phyloP scores from a whole-genome alignment of 1,140 invertebrate genomes.

The Pachyrhynchus sulphureomaculatus region DNA sequence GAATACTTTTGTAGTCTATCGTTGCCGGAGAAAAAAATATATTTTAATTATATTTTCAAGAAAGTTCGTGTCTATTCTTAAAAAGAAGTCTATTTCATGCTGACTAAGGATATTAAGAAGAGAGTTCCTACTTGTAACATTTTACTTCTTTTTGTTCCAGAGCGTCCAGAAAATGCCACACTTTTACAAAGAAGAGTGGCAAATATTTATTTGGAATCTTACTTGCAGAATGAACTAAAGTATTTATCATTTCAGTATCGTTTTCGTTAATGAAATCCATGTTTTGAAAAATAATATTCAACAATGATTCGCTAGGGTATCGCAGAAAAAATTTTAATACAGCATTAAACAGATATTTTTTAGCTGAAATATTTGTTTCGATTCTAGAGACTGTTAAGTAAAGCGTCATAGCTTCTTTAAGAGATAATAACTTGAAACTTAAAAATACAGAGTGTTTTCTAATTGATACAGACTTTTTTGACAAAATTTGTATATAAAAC shows the following conservation, averaged over 20 bases:
- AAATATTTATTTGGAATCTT: constrained; percentile 1
- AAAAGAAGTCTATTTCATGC: neutral
- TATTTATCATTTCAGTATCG: constrained; percentile 5
- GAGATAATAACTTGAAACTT: neutral
- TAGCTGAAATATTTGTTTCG: constrained; percentile 8
- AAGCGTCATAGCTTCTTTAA: neutral
- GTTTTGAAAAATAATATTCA: neutral
- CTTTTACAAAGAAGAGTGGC: neutral
- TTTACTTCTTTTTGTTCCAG: constrained; percentile 2
- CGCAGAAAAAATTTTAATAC: constrained; percentile 13
- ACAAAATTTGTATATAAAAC: neutral
- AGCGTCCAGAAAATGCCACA: constrained; percentile 1
- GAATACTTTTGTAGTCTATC: neutral
- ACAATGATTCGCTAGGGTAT: neutral
- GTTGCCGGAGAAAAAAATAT: neutral
- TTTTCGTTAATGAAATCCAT: constrained; percentile 7
- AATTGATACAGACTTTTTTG: constrained; percentile 2
- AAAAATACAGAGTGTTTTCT: constrained; percentile 18
- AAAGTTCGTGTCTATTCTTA: neutral
- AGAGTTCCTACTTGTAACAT: neutral
- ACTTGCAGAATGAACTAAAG: neutral
- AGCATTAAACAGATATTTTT: constrained; percentile 3
- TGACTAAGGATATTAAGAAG: neutral
- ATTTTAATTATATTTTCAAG: neutral
- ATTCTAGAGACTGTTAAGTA: neutral